These are phyloP conservation scores for Amphimallon solstitiale DNA, from an alignment of 2,888 invertebrate species.

Conservation along the genomic window DNA sequence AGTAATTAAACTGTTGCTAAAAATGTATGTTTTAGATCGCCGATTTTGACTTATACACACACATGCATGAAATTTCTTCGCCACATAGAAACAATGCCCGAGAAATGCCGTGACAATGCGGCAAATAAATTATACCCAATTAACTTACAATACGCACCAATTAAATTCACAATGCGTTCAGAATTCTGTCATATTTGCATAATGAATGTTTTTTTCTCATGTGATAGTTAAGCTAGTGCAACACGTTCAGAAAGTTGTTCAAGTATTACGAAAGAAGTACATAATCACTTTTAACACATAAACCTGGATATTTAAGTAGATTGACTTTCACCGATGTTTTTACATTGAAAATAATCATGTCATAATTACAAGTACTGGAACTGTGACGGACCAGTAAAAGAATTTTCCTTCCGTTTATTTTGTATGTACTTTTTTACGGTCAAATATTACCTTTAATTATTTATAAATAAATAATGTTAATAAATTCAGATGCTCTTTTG, in stretches of 20 bases:
- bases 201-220: conserved; percentile 28
- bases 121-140: conserved; percentile 24
- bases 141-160: conserved; percentile 23
- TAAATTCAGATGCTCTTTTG: no score
- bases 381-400: no score
- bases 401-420: no score
- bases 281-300: conserved; percentile 30
- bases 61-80: conserved; percentile 1
- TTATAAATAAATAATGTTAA: no score
- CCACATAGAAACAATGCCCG: conserved; percentile 16
- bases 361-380: conserved; percentile 16
- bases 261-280: conserved; percentile 23
- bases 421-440: no score
- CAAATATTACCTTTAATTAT: no score
- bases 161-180: conserved; percentile 26
- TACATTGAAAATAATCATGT: neutral
- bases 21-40: conserved; percentile 14
- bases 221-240: conserved; percentile 29
- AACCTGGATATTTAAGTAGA: conserved; percentile 31
- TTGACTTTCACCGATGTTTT: conserved; percentile 29
- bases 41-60: neutral
- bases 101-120: conserved; percentile 19
- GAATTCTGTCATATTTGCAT: conserved; percentile 28
- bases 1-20: no score
- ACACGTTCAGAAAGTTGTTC: conserved; percentile 24